phyloP scores from a whole-genome alignment of 1,140 invertebrate genomes.

The Hylaeus anthracinus region DNA sequence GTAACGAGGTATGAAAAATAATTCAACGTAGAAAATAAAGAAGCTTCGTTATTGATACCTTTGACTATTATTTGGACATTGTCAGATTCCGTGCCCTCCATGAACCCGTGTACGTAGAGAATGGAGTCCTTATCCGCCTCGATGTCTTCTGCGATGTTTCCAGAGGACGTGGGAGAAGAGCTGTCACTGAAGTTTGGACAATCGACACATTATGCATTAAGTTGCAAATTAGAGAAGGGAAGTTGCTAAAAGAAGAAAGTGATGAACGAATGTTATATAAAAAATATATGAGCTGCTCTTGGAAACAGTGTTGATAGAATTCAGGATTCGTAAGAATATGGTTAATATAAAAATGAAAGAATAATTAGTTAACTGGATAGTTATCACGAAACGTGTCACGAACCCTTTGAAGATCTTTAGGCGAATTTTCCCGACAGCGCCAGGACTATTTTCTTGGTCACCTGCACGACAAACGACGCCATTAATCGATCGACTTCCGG shows the following conservation, averaged over 20 bases:
- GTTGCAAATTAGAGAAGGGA: too few relatives aligned
- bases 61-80: conserved; percentile 18
- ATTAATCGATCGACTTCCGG: background rate
- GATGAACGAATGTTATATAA: too few relatives aligned
- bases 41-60: conserved; percentile 14
- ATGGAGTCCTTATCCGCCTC: background rate
- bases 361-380: background rate
- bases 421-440: background rate
- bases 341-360: too few relatives aligned
- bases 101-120: conserved; percentile 39
- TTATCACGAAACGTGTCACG: background rate
- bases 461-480: background rate
- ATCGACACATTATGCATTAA: too few relatives aligned
- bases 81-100: conserved; percentile 2
- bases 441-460: background rate
- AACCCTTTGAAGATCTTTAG: conserved; percentile 19
- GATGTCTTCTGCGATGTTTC: background rate
- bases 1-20: too few relatives aligned
- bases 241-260: too few relatives aligned
- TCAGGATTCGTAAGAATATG: too few relatives aligned
- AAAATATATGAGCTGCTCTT: too few relatives aligned
- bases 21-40: too few relatives aligned
- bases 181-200: conserved; percentile 13
- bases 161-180: background rate
- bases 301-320: too few relatives aligned